Evolutionary conservation across 2,113 vertebrate species (phyloP).

Genomic region (Cromileptes altivelis): DNA sequence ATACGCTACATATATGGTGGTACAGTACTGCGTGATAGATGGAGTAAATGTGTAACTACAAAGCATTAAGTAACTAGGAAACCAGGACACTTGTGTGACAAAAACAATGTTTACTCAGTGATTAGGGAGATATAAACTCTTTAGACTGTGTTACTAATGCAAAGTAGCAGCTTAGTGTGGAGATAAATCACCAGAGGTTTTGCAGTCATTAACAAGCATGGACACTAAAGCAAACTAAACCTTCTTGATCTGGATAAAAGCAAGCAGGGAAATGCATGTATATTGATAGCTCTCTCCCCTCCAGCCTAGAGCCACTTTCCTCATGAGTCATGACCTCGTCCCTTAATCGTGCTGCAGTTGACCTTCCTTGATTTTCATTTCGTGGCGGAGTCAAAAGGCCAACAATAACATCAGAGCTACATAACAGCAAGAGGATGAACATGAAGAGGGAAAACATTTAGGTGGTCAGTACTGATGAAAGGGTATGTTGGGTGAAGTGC

Average conservation of each 20-base stretch:
- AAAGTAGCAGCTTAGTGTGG: neutral
- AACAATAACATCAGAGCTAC: slow-evolving; percentile 35
- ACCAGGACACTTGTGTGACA: slow-evolving; percentile 22
- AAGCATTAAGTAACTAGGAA: slow-evolving; percentile 32
- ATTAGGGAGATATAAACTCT: slow-evolving; percentile 26
- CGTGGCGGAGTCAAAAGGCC: slow-evolving; percentile 29
- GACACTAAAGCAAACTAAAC: slow-evolving; percentile 37
- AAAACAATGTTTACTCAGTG: slow-evolving; percentile 39
- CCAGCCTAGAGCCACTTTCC: slow-evolving; percentile 14
- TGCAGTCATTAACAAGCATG: slow-evolving; percentile 31
- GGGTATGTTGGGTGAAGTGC: slow-evolving; percentile 10
- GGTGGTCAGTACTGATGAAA: slow-evolving; percentile 34
- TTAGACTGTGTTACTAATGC: neutral
- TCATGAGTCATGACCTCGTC: slow-evolving; percentile 15
- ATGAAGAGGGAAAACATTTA: slow-evolving; percentile 18
- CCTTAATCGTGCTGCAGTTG: neutral
- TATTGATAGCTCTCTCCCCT: slow-evolving; percentile 17
- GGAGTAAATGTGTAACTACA: slow-evolving; percentile 17
- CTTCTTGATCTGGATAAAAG: slow-evolving; percentile 28
- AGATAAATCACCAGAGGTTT: slow-evolving; percentile 29
- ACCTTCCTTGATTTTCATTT: slow-evolving; percentile 35
- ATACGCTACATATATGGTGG: neutral
- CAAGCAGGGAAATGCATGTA: neutral
- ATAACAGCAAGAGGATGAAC: slow-evolving; percentile 17
- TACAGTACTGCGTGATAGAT: neutral